These are phyloP conservation scores for Brevimyrus niger DNA, from an alignment of 2,113 vertebrate genomes.

Conservation along the genomic window DNA sequence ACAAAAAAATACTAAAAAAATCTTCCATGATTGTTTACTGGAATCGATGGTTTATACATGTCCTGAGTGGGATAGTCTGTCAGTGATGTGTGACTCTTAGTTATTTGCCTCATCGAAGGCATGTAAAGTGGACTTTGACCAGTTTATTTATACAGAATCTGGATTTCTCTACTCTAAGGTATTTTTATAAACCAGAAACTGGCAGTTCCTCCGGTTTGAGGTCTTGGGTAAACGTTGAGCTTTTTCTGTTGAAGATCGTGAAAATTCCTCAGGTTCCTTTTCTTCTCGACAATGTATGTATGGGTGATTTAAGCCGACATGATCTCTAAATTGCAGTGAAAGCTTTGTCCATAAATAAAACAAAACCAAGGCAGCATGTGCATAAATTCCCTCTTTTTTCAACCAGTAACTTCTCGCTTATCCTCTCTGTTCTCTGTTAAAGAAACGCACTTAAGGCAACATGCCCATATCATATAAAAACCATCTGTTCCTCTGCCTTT, in stretches of 20 bases:
- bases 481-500: too few relatives aligned
- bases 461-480: background rate
- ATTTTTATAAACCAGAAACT: background rate
- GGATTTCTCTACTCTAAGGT: background rate
- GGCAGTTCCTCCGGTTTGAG: background rate
- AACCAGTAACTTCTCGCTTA: background rate
- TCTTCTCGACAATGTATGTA: background rate
- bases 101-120: background rate
- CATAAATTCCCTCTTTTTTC: background rate
- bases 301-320: background rate
- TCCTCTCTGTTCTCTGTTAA: background rate
- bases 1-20: background rate
- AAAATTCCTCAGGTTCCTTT: background rate
- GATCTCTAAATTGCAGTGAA: background rate
- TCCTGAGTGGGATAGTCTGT: background rate
- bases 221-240: background rate
- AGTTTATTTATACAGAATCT: background rate
- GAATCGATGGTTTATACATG: background rate
- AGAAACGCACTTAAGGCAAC: background rate
- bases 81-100: background rate
- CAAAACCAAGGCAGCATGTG: background rate
- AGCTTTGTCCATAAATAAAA: background rate
- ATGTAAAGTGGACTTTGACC: background rate
- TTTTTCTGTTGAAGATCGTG: background rate
- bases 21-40: background rate